A percentile compares a stretch with the other conserved stretches of the same genome.
phyloP scores from a whole-genome alignment of 1,140 invertebrate genomes.

The Sarcophaga peregrina region DNA sequence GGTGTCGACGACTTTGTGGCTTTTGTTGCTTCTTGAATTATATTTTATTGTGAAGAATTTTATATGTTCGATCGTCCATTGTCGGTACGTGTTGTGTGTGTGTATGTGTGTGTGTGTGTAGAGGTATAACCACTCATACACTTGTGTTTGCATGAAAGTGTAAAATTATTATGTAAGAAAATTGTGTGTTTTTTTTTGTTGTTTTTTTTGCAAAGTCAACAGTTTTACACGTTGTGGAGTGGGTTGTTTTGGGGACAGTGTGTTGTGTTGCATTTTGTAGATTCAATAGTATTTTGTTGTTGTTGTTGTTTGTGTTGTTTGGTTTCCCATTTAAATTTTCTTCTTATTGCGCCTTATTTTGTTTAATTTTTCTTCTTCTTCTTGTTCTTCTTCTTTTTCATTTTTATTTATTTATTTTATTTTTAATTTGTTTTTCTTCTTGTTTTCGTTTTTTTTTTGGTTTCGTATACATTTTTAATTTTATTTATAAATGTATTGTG shows the following conservation, averaged over 20 bases:
- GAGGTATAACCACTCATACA: too few species aligned
- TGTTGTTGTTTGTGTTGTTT: not conserved
- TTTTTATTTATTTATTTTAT: too few species aligned
- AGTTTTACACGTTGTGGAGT: not conserved
- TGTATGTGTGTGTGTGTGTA: not conserved
- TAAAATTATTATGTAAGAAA: not conserved
- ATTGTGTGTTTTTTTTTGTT: not conserved
- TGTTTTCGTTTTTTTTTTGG: too few species aligned
- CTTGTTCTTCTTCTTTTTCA: too few species aligned
- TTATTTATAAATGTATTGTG: too few species aligned
- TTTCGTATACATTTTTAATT: too few species aligned
- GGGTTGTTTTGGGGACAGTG: conserved; percentile 12
- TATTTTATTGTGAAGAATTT: not conserved
- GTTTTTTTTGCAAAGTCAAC: not conserved
- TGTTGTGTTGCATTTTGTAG: not conserved
- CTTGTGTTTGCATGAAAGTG: not conserved
- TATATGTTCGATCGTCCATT: not conserved
- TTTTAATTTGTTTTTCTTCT: too few species aligned
- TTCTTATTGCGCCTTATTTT: conserved; percentile 22
- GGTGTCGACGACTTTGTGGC: conserved; percentile 20
- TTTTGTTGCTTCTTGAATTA: not conserved
- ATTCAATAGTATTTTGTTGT: not conserved
- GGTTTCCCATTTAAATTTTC: conserved; percentile 3
- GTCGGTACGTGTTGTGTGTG: not conserved
- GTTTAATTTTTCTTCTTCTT: not conserved